These are phyloP conservation scores for Dasyurus viverrinus DNA, from an alignment of 2,113 vertebrate species.

Conservation along the genomic window DNA sequence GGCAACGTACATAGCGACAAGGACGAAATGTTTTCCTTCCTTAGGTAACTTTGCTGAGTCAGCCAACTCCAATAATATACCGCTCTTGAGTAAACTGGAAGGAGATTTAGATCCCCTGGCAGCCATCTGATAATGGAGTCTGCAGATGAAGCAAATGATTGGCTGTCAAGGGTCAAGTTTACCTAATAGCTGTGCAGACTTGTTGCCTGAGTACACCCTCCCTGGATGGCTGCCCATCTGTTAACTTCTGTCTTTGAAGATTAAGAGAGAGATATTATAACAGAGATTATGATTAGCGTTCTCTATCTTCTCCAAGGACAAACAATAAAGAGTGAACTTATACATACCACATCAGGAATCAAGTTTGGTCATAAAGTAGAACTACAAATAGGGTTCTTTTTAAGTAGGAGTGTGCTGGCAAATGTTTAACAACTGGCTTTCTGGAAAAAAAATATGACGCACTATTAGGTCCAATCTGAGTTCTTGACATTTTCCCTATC, in stretches of 20 bases:
- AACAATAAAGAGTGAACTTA: neutral
- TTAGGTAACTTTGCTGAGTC: neutral
- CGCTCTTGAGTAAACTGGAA: neutral
- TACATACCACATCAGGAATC: neutral
- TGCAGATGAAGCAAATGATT: neutral
- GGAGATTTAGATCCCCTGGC: neutral
- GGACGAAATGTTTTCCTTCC: neutral
- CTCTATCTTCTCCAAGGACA: neutral
- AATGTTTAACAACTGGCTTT: neutral
- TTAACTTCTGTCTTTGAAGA: neutral
- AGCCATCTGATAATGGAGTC: neutral
- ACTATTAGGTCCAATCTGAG: neutral
- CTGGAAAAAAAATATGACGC: neutral
- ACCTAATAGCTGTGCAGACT: slow-evolving; percentile 1
- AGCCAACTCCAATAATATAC: neutral
- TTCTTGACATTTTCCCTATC: neutral
- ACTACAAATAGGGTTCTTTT: neutral
- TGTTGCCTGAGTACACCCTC: neutral
- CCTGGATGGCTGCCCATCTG: neutral
- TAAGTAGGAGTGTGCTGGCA: neutral
- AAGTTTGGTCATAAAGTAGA: neutral
- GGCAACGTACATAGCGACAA: neutral
- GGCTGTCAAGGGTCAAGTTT: neutral
- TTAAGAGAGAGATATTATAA: neutral
- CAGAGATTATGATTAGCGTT: neutral